Conservation (phyloP, 37 sponge, comb jelly and placozoan genomes). For the Oscarella lobularis region DNA sequence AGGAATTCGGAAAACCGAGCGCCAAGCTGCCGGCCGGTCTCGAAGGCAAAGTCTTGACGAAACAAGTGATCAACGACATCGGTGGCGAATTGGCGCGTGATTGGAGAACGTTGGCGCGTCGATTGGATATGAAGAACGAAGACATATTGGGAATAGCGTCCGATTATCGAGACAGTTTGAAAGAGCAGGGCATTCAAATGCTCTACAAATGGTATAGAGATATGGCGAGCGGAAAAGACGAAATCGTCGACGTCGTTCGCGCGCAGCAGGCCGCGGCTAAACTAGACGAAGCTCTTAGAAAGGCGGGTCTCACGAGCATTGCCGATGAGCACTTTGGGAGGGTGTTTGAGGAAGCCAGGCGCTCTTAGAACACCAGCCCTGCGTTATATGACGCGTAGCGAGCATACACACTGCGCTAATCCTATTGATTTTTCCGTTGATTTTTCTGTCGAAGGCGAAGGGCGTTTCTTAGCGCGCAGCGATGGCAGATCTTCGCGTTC, state of each 20-base stretch:
- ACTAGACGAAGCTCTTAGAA: not conserved
- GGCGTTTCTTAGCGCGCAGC: no score
- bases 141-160: not conserved
- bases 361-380: no score
- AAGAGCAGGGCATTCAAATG: slow-evolving; percentile 1
- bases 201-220: not conserved
- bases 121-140: not conserved
- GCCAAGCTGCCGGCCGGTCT: not conserved
- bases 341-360: not conserved
- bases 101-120: not conserved
- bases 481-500: no score
- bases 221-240: not conserved
- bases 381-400: no score
- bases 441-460: no score
- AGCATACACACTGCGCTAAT: no score
- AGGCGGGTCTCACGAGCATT: not conserved
- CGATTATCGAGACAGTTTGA: not conserved
- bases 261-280: not conserved
- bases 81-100: not conserved
- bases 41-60: not conserved
- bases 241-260: not conserved
- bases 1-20: not conserved
- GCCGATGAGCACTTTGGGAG: not conserved
- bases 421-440: no score
- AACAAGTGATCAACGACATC: not conserved